Evolutionary conservation across 2,888 invertebrate genomes (phyloP), one percentile per base, ranked within the genome.

Genomic region (Spialia ferax): DNA sequence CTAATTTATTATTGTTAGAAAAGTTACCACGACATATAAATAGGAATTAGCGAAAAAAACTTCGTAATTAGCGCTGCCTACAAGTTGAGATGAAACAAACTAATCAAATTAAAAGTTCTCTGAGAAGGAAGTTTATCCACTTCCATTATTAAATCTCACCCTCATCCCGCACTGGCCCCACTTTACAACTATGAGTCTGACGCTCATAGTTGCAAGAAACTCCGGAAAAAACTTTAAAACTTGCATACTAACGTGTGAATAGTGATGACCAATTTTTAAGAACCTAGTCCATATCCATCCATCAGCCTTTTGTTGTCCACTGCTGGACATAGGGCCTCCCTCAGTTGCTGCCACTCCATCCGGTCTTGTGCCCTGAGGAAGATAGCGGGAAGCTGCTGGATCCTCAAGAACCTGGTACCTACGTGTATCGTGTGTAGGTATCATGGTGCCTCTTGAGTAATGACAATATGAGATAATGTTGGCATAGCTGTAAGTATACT

Each of bases 81-180:
- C 75, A 78, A 79, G 76, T 79, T 78, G 72, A 77, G 76, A 80
- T 77, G 70, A 75, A 74, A 80, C 72, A 73, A 84, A 83, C 84
- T 84, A 85, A 85, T 82, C 84, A 84, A 85, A 85, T 85, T 84
- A 85, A 86, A 86, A 85, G 77, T 85, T 84, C 68, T 73, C 74
- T 75, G 29, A 42, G 57, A 59, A 50, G 56, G 23, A 68, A 68
- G 56, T 61, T 61, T 62, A 56, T 68, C 48, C 54, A 61, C 61
- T 68, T 55, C 32, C 48, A 62, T 67, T 67, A 68, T 68, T 68
- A 50, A 68, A 68, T 68, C 56, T 48, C 22, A 55, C 35, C 62
- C 55, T 66, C 13, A 50, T 32, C 26, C 60, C 23, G 59, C 35
- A 15, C 52, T 22, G 13, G 22, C 18, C 13, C n/a, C 15, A 29